A percentile compares a stretch with the other conserved stretches of the same genome.
These are phyloP conservation scores for Molossus alvarezi DNA, from an alignment of 2,797 vertebrate genomes.

Conservation along the genomic window DNA sequence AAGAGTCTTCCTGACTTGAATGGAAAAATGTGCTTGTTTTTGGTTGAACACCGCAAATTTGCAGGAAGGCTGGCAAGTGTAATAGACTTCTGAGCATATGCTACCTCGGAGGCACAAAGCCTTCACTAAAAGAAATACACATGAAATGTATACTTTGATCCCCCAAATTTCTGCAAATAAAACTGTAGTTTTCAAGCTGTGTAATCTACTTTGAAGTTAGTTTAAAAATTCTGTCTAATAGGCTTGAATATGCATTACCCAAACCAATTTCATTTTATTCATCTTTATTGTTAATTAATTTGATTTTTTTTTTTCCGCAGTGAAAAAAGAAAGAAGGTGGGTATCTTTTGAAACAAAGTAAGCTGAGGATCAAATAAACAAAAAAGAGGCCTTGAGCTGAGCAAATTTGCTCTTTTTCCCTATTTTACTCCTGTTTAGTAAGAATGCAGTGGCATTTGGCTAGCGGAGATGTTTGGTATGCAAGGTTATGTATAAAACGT, in stretches of 20 bases:
- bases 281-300: slow-evolving; percentile 66
- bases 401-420: slow-evolving; percentile 59
- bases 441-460: slow-evolving; percentile 64
- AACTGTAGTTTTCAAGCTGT: slow-evolving; percentile 82
- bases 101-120: slow-evolving; percentile 86
- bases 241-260: slow-evolving; percentile 23
- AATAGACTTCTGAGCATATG: slow-evolving; percentile 88
- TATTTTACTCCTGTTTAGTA: slow-evolving; percentile 63
- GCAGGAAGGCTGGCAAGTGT: slow-evolving; percentile 88
- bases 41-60: slow-evolving; percentile 91
- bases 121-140: slow-evolving; percentile 85
- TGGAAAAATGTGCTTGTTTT: slow-evolving; percentile 90
- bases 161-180: slow-evolving; percentile 83
- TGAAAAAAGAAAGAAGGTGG: slow-evolving; percentile 68
- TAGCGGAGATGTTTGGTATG: not conserved
- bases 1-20: slow-evolving; percentile 90
- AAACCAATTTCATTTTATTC: slow-evolving; percentile 69
- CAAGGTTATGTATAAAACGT: not conserved
- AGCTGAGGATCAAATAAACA: slow-evolving; percentile 50
- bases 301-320: not conserved
- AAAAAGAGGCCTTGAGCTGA: slow-evolving; percentile 55
- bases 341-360: slow-evolving; percentile 72
- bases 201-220: slow-evolving; percentile 81
- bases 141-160: slow-evolving; percentile 85
- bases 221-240: slow-evolving; percentile 73